Base-by-base conservation (phyloP, 2,797 vertebrate species). In the Melanotaenia maccullochi region DNA sequence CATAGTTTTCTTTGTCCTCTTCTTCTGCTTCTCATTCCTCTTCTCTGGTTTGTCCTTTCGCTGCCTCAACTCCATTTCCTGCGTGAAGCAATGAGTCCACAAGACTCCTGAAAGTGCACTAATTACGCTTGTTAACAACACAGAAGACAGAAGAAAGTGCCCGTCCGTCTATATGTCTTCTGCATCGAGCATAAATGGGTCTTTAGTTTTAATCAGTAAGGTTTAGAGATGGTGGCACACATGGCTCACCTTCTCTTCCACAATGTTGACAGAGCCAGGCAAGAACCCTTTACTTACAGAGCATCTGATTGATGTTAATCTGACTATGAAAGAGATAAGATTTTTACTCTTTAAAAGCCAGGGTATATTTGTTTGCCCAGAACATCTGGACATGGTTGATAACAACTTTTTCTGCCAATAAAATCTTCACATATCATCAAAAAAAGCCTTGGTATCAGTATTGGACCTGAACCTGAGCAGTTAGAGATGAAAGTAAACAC, bases 401-500 rank as follows among this genome's bases (percentile, higher is more conserved):
- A 9, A 42, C 57, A 69, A 30, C 4, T 52, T 61, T 59, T 40
- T 9, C 58, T 58, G 38, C 7, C 42, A 73, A 59, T 28, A 3
- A 69, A 67, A 49, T 30, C 59, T 25, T 36, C 40, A 28, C 13
- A 32, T 24, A 30, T 47, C 11, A n/a, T 68, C 18, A 32, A 61
- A 67, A 61, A 67, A 33, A 11, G 33, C 56, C 5, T 35, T 5
- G 3, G 33, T 49, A 22, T 42, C 35, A 13, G 1, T 30, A 6
- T 16, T 24, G 24, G 18, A 44, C 8, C 5, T 52, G 62, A 83
- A 51, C 40, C 49, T 28, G 28, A 75, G 68, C 40, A 64, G 67
- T 65, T 44, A 47, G 51, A 47, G 67, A 38, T 66, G 57, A 59
- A 80, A 59, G 60, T 59, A 30, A 71, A 65, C 2, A 2, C 38